Evolutionary conservation across 1,140 invertebrate genomes (phyloP).

Genomic region (Drosophila pachea): DNA sequence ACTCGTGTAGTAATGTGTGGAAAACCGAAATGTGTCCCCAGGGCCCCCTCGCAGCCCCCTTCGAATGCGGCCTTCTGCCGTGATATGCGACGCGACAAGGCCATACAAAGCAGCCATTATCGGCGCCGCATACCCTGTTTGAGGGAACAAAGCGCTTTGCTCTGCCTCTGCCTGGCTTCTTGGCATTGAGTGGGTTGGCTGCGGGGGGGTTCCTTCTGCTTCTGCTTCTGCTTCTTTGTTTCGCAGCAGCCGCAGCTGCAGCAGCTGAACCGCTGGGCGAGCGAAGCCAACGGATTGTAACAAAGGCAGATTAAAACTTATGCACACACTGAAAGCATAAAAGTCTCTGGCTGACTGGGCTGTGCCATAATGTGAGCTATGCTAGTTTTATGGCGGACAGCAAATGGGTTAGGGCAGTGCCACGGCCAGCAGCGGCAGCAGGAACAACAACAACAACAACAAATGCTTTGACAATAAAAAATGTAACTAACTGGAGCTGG

Average conservation of each 20-base stretch:
- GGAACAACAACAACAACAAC: conserved; percentile 32
- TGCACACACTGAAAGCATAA: conserved; percentile 55
- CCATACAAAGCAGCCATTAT: conserved; percentile 12
- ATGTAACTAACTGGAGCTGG: conserved; percentile 65
- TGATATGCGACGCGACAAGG: not conserved
- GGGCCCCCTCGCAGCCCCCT: not conserved
- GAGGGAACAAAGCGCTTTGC: conserved; percentile 5
- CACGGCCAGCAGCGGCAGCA: conserved; percentile 19
- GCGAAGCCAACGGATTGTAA: conserved; percentile 60
- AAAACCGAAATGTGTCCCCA: conserved; percentile 17
- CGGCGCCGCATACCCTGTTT: not conserved
- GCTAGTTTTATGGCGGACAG: conserved; percentile 71
- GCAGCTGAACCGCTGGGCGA: conserved; percentile 26
- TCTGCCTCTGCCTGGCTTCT: conserved; percentile 5
- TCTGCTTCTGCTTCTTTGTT: conserved; percentile 4
- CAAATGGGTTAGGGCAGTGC: conserved; percentile 63
- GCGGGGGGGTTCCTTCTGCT: conserved; percentile 2
- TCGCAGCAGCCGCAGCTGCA: conserved; percentile 23
- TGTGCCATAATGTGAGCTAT: conserved; percentile 66
- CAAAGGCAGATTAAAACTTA: conserved; percentile 76
- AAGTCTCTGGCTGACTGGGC: conserved; percentile 25
- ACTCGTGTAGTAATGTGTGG: not conserved
- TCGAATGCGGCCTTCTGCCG: conserved; percentile 6
- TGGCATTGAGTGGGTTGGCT: conserved; percentile 17
- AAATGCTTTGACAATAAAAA: conserved; percentile 69